These are phyloP conservation scores for Sebastes umbrosus DNA, from an alignment of 2,797 vertebrate genomes.

Conservation along the genomic window DNA sequence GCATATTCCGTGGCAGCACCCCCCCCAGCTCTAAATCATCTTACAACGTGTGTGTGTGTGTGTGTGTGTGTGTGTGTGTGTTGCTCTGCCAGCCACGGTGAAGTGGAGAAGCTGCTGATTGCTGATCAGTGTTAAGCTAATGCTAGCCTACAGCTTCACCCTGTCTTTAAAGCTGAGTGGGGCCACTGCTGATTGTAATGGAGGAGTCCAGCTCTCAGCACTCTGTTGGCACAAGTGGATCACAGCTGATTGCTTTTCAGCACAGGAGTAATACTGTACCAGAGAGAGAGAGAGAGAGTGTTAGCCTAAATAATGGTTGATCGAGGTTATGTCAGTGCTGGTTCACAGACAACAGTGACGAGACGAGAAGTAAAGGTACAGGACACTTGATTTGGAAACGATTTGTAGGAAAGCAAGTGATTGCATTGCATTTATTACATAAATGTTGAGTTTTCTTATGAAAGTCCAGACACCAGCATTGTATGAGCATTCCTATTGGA, in stretches of 20 bases:
- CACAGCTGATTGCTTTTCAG: slow-evolving; percentile 6
- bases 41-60: not conserved
- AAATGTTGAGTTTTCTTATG: too few relatives aligned
- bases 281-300: not conserved
- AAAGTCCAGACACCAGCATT: too few relatives aligned
- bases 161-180: slow-evolving; percentile 49
- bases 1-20: not conserved
- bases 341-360: not conserved
- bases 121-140: slow-evolving; percentile 46
- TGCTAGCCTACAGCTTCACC: slow-evolving; percentile 39
- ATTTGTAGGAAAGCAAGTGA: too few relatives aligned
- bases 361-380: too few relatives aligned
- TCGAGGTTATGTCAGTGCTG: not conserved
- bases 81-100: not conserved
- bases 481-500: not conserved
- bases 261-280: not conserved
- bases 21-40: not conserved
- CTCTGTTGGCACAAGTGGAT: slow-evolving; percentile 32
- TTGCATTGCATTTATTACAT: too few relatives aligned
- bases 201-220: slow-evolving; percentile 36
- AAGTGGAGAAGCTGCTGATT: slow-evolving; percentile 43
- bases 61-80: not conserved
- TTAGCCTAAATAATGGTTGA: not conserved
- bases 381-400: too few relatives aligned
- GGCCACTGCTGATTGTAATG: slow-evolving; percentile 63